Evolutionary conservation across 2,888 invertebrate genomes (phyloP).

Genomic region (Lasioglossum villosulum): DNA sequence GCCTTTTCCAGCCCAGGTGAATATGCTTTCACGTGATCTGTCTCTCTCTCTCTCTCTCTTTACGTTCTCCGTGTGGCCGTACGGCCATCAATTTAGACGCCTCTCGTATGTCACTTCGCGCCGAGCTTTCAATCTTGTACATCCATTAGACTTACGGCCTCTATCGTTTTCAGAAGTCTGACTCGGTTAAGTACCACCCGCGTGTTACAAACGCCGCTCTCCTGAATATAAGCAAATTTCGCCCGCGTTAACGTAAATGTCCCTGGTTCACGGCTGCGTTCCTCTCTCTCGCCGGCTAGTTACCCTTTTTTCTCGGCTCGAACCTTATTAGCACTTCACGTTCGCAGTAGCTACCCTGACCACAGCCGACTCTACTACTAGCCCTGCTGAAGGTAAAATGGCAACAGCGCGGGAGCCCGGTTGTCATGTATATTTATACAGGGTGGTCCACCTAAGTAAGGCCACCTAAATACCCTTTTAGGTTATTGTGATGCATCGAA

Average conservation of each 20-base stretch:
- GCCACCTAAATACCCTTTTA: no score
- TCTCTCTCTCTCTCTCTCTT: neutral
- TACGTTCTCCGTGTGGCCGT: slow-evolving; percentile 9
- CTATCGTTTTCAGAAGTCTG: slow-evolving; percentile 32
- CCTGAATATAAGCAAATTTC: neutral
- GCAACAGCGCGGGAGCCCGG: no score
- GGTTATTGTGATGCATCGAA: no score
- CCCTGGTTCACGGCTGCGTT: neutral
- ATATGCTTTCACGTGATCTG: slow-evolving; percentile 42
- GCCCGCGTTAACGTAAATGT: neutral
- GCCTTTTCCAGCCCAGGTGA: slow-evolving; percentile 44
- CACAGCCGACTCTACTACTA: no score
- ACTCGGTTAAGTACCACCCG: slow-evolving; percentile 43
- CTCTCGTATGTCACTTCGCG: slow-evolving; percentile 49
- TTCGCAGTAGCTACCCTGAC: neutral
- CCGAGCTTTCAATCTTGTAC: slow-evolving; percentile 52
- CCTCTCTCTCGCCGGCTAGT: neutral
- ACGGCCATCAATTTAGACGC: slow-evolving; percentile 60
- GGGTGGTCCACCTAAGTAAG: no score
- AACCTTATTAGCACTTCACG: neutral
- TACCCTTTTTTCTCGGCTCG: neutral
- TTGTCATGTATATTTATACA: no score
- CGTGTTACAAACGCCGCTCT: neutral
- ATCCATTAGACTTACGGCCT: slow-evolving; percentile 40
- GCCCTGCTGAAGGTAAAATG: no score